phyloP scores from a whole-genome alignment of 2,888 invertebrate species.

The Drosophila greeni region DNA sequence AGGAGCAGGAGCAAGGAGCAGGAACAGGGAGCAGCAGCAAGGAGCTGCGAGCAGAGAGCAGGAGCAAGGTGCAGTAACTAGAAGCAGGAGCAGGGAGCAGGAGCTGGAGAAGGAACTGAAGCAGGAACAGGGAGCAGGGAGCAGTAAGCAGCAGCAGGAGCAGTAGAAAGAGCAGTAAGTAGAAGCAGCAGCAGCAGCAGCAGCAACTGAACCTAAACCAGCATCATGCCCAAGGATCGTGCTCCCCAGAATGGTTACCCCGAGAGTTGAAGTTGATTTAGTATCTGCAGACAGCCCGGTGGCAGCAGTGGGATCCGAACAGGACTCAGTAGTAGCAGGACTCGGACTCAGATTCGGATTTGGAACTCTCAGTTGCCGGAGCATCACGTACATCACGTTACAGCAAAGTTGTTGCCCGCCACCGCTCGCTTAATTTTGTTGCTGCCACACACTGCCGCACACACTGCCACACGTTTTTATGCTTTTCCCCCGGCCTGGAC shows the following conservation, averaged over 20 bases:
- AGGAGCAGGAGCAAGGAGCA: background rate
- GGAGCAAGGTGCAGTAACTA: too few species aligned
- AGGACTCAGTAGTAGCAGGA: background rate
- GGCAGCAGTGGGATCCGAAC: conserved; percentile 17
- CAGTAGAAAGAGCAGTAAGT: too few species aligned
- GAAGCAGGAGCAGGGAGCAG: too few species aligned
- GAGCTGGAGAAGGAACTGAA: too few species aligned
- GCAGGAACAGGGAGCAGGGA: too few species aligned
- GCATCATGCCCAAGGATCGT: too few species aligned
- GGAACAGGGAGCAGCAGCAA: too few species aligned
- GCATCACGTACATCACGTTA: conserved; percentile 66
- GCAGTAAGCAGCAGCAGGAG: too few species aligned
- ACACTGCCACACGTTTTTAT: conserved; percentile 60
- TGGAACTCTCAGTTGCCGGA: too few species aligned
- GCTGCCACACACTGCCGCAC: conserved; percentile 16
- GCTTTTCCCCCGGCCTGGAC: conserved; percentile 15
- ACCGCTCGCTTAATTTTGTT: conserved; percentile 60
- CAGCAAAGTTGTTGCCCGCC: conserved; percentile 62
- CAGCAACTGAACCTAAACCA: too few species aligned
- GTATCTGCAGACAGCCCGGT: conserved; percentile 70
- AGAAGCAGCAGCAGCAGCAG: too few species aligned
- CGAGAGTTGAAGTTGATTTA: conserved; percentile 73
- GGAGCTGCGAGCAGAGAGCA: too few species aligned
- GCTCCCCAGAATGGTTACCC: conserved; percentile 31
- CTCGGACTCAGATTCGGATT: background rate